phyloP scores from a whole-genome alignment of 1,140 invertebrate species.

The Drosophila simulans region DNA sequence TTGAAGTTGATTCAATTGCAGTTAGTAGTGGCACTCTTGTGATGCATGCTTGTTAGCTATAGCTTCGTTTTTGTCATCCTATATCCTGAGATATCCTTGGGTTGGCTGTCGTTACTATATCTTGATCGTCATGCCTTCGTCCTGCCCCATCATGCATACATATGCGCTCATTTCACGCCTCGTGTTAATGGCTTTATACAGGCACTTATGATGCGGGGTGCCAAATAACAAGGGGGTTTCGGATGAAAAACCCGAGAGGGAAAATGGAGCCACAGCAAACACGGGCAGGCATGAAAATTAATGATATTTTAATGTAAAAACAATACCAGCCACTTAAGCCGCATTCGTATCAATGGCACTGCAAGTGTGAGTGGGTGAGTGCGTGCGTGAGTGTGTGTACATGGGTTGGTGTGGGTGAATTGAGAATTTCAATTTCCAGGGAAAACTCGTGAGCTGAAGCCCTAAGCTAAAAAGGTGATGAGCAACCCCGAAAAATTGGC shows the following conservation, averaged over 20 bases:
- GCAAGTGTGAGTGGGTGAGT: background rate
- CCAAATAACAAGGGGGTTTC: background rate
- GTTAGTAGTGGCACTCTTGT: too few species aligned
- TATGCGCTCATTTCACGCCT: constrained; percentile 43
- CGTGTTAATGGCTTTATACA: constrained; percentile 60
- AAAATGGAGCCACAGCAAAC: constrained; percentile 25
- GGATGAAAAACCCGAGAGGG: background rate
- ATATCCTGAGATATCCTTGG: too few species aligned
- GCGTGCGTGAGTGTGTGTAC: constrained; percentile 6
- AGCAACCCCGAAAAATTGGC: constrained; percentile 39
- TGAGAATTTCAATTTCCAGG: constrained; percentile 61
- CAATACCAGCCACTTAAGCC: constrained; percentile 79
- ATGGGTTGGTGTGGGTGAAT: background rate
- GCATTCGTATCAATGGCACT: constrained; percentile 49
- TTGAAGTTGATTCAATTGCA: too few species aligned
- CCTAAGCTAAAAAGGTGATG: constrained; percentile 48
- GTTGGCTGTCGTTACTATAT: too few species aligned
- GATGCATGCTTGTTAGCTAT: background rate
- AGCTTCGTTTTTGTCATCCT: background rate
- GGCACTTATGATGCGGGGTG: constrained; percentile 27
- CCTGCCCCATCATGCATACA: constrained; percentile 22
- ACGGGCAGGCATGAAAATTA: constrained; percentile 68
- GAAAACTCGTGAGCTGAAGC: constrained; percentile 35
- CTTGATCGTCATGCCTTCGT: background rate
- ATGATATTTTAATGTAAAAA: constrained; percentile 83